These are phyloP conservation scores for Xestoiulus laeticollis DNA, from an alignment of 2,888 invertebrate genomes.

Conservation along the genomic window DNA sequence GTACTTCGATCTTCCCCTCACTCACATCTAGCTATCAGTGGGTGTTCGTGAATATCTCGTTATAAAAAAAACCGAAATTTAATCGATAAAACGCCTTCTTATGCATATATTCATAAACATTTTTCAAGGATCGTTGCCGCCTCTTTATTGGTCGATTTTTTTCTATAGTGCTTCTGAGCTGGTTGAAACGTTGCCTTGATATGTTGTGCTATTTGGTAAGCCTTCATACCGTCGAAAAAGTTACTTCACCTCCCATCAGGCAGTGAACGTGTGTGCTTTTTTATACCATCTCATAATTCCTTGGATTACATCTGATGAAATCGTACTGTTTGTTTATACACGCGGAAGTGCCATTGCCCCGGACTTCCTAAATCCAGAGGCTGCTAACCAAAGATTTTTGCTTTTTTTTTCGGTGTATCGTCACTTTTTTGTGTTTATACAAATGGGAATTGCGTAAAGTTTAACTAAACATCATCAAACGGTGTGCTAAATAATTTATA, in stretches of 20 bases:
- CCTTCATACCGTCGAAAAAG: background rate
- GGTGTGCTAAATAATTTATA: no score
- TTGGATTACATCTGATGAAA: background rate
- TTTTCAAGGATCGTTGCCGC: conserved; percentile 27
- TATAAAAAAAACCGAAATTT: background rate
- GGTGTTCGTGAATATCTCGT: background rate
- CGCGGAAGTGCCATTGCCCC: background rate
- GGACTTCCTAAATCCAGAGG: background rate
- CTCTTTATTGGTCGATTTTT: background rate
- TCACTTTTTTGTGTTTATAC: no score
- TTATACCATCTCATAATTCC: background rate
- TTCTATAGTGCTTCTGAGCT: background rate
- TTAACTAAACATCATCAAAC: no score
- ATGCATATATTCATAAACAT: conserved; percentile 5
- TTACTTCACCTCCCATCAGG: background rate
- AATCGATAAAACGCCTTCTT: conserved; percentile 34
- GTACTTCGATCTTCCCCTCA: background rate
- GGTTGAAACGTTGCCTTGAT: background rate
- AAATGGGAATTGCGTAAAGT: no score
- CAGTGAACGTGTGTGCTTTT: background rate
- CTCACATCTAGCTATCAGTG: background rate
- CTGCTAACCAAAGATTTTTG: no score
- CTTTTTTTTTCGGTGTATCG: no score
- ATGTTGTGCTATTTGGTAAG: background rate
- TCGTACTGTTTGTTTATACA: background rate